Conservation (phyloP, 2,888 invertebrate species). For the Drosophila mettleri region DNA sequence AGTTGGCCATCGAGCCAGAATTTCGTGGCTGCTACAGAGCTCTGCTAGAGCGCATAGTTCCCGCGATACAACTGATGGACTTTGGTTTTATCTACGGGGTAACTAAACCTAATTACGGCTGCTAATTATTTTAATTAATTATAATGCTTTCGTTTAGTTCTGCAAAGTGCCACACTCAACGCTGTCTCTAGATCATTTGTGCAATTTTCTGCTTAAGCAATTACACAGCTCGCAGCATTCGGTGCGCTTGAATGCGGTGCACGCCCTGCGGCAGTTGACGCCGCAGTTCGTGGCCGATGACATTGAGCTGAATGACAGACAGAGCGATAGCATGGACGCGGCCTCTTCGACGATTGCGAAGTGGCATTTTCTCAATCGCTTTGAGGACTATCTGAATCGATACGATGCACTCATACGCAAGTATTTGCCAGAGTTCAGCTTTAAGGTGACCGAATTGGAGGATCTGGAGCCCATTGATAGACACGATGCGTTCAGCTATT, state of each 20-base stretch:
- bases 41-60: slow-evolving; percentile 71
- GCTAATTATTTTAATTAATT: background rate
- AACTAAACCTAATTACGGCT: slow-evolving; percentile 11
- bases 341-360: slow-evolving; percentile 49
- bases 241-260: slow-evolving; percentile 72
- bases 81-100: slow-evolving; percentile 78
- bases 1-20: slow-evolving; percentile 46
- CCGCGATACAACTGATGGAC: slow-evolving; percentile 75
- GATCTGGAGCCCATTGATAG: slow-evolving; percentile 74
- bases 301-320: slow-evolving; percentile 76
- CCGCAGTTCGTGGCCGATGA: slow-evolving; percentile 81
- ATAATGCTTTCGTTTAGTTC: slow-evolving; percentile 59
- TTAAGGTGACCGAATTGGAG: slow-evolving; percentile 82
- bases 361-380: slow-evolving; percentile 83
- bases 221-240: slow-evolving; percentile 73
- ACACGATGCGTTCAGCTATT: slow-evolving; percentile 87
- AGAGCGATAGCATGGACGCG: slow-evolving; percentile 65
- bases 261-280: slow-evolving; percentile 77
- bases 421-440: slow-evolving; percentile 83
- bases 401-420: slow-evolving; percentile 76
- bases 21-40: slow-evolving; percentile 58
- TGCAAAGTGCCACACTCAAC: slow-evolving; percentile 74
- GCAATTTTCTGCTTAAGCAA: slow-evolving; percentile 79
- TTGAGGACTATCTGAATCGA: slow-evolving; percentile 78
- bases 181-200: slow-evolving; percentile 76